These are phyloP conservation scores for Tolmerus cingulatus DNA, from an alignment of 2,888 invertebrate species.

Conservation along the genomic window DNA sequence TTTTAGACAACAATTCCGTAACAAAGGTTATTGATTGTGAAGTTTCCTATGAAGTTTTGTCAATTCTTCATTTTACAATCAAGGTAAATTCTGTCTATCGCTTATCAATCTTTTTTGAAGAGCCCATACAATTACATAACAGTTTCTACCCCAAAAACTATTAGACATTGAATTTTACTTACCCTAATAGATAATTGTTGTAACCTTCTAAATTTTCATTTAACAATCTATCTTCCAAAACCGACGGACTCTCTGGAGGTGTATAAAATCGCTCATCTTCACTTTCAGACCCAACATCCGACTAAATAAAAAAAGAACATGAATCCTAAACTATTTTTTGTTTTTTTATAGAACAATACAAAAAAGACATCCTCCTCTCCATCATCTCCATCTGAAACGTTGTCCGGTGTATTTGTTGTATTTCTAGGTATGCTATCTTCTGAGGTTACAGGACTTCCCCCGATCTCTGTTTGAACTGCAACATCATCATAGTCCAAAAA, in stretches of 20 bases:
- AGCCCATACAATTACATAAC: no score
- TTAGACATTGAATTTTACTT: no score
- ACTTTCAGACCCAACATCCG: conserved; percentile 56
- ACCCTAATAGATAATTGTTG: conserved; percentile 74
- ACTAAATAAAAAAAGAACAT: conserved; percentile 49
- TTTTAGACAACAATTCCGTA: no score
- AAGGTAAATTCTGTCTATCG: no score
- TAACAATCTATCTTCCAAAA: conserved; percentile 53
- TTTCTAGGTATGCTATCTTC: background rate
- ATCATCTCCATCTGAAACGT: conserved; percentile 47
- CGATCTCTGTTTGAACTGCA: background rate
- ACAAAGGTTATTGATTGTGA: no score
- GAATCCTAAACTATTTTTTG: background rate
- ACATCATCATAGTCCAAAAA: background rate
- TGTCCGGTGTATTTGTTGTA: background rate
- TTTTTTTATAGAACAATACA: conserved; percentile 50
- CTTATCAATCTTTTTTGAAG: no score
- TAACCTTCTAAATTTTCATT: conserved; percentile 61
- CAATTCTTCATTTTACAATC: no score
- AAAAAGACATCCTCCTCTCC: conserved; percentile 56
- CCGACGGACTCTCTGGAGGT: conserved; percentile 67
- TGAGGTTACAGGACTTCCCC: background rate
- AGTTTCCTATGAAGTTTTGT: no score
- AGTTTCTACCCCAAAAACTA: background rate
- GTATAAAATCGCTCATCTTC: conserved; percentile 69